Conservation (phyloP, 2,113 vertebrate species). For the Gavialis gangeticus region DNA sequence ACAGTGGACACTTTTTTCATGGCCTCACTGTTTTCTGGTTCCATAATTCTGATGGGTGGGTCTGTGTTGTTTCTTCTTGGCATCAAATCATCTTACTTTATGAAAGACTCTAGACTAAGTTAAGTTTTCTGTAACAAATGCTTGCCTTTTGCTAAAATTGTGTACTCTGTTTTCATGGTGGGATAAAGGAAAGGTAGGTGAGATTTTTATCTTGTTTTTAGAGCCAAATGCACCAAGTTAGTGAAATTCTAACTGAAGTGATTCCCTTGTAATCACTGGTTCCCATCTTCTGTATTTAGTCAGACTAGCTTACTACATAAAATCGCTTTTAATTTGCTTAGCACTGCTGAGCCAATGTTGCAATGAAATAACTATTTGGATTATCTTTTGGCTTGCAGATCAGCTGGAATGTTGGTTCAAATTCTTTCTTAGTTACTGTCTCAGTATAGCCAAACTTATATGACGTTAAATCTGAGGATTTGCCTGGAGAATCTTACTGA, state of each 20-base stretch:
- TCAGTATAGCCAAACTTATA: neutral
- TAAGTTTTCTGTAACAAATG: neutral
- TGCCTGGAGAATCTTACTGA: neutral
- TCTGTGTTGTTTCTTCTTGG: neutral
- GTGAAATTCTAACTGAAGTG: neutral
- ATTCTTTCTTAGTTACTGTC: neutral
- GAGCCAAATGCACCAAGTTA: neutral
- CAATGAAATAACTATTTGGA: neutral
- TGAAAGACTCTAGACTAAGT: neutral
- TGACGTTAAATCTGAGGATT: neutral
- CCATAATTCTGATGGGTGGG: neutral
- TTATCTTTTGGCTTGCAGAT: neutral
- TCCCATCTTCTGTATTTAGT: neutral
- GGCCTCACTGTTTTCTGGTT: neutral
- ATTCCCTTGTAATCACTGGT: neutral
- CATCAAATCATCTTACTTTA: neutral
- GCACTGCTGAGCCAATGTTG: neutral
- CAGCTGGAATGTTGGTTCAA: neutral
- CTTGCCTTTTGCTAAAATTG: neutral
- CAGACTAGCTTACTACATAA: neutral
- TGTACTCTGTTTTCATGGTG: too few relatives aligned
- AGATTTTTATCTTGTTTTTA: neutral
- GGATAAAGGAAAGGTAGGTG: neutral
- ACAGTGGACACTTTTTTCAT: neutral
- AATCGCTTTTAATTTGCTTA: neutral